These are phyloP conservation scores for Athalia cordata DNA, from an alignment of 2,888 invertebrate genomes.

Conservation along the genomic window DNA sequence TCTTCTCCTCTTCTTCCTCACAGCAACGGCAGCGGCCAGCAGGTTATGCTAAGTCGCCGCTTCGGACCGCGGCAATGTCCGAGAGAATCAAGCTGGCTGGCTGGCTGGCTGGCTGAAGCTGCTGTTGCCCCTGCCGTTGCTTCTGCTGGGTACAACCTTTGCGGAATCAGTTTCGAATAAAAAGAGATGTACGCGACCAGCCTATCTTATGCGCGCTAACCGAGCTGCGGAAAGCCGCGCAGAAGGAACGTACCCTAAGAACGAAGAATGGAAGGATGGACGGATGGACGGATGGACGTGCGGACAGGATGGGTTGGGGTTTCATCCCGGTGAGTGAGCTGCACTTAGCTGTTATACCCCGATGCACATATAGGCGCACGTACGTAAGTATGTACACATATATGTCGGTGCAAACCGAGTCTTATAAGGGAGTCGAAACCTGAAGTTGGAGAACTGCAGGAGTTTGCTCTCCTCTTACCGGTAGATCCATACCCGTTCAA, in stretches of 20 bases:
- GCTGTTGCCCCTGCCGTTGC: neutral
- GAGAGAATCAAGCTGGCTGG: neutral
- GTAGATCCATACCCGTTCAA: too few relatives aligned
- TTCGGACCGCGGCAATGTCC: slow-evolving; percentile 4
- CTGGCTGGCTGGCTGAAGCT: neutral
- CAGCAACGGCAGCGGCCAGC: too few relatives aligned
- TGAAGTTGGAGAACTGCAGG: slow-evolving; percentile 2
- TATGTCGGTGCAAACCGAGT: slow-evolving; percentile 13
- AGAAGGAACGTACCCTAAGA: neutral
- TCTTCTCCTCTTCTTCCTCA: neutral
- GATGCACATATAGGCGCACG: too few relatives aligned
- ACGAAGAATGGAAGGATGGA: slow-evolving; percentile 4
- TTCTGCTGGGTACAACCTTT: slow-evolving; percentile 7
- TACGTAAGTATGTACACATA: neutral
- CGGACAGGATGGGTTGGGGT: slow-evolving; percentile 18
- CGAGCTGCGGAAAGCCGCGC: neutral
- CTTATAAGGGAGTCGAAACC: slow-evolving; percentile 40
- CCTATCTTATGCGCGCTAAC: slow-evolving; percentile 36
- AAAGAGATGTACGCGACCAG: slow-evolving; percentile 39
- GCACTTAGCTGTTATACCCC: neutral
- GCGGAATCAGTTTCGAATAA: slow-evolving; percentile 42
- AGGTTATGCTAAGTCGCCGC: slow-evolving; percentile 42
- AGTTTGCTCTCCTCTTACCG: neutral
- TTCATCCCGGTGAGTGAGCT: neutral
- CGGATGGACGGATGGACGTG: slow-evolving; percentile 21